Evolutionary conservation across 2,797 vertebrate genomes (phyloP).

Genomic region (Sebastes vulpes): DNA sequence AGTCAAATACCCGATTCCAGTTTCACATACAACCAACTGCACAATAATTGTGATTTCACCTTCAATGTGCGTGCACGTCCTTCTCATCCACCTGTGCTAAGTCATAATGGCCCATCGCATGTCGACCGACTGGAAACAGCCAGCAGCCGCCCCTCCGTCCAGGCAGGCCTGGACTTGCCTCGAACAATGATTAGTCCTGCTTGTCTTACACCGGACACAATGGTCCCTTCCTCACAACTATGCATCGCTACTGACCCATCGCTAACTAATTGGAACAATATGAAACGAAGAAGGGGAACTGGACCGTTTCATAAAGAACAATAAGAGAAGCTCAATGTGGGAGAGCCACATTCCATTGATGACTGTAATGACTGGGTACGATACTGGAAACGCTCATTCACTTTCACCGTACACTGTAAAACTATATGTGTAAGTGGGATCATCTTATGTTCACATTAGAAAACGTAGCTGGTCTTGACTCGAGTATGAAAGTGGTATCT

Average conservation of each 20-base stretch:
- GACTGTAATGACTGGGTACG: not conserved
- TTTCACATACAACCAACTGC: not conserved
- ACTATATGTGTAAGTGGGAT: not conserved
- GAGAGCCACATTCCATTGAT: conserved; percentile 56
- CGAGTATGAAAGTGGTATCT: not conserved
- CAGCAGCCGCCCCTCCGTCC: conserved; percentile 24
- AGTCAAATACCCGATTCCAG: not conserved
- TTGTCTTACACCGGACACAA: conserved; percentile 78
- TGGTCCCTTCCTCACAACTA: conserved; percentile 33
- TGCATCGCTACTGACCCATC: conserved; percentile 56
- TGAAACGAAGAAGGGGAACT: conserved; percentile 10
- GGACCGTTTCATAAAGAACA: conserved; percentile 37
- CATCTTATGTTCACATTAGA: not conserved
- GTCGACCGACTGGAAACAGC: conserved; percentile 34
- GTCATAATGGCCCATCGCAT: conserved; percentile 31
- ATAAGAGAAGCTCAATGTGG: conserved; percentile 46
- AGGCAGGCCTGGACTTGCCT: conserved; percentile 71
- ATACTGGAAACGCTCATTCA: not conserved
- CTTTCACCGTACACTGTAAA: not conserved
- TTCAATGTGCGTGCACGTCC: not conserved
- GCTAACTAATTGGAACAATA: conserved; percentile 42
- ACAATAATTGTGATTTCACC: not conserved
- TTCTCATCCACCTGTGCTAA: conserved; percentile 22
- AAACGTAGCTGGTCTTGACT: not conserved
- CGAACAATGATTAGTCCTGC: conserved; percentile 70